A percentile compares a stretch with the other conserved stretches of the same genome.
Evolutionary conservation across 2,113 vertebrate species (phyloP).

Genomic region (Glaucomys volans): DNA sequence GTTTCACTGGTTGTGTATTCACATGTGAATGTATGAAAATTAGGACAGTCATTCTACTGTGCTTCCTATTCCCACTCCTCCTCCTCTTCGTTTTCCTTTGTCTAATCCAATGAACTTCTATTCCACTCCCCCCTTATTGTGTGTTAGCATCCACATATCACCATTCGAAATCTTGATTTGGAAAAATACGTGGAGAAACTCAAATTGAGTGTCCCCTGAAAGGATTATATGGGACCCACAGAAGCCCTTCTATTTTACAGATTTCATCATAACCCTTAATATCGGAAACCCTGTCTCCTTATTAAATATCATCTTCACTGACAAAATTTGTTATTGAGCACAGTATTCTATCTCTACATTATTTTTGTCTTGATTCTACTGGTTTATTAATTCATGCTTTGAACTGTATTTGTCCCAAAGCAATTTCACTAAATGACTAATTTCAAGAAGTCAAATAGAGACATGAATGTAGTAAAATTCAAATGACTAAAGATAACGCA

Average conservation of each 20-base stretch:
- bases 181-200: neutral
- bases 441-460: slow-evolving; percentile 45
- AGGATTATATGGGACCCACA: neutral
- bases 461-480: neutral
- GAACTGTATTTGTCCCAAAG: slow-evolving; percentile 37
- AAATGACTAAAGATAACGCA: slow-evolving; percentile 34
- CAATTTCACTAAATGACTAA: slow-evolving; percentile 61
- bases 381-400: slow-evolving; percentile 56
- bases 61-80: too few species aligned
- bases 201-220: neutral
- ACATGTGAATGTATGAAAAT: too few species aligned
- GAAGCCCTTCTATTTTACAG: neutral
- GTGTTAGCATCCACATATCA: too few species aligned
- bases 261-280: neutral
- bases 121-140: too few species aligned
- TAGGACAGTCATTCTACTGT: too few species aligned
- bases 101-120: too few species aligned
- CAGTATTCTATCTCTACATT: neutral
- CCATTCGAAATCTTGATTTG: neutral
- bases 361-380: slow-evolving; percentile 27
- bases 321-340: too few species aligned
- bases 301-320: slow-evolving; percentile 27
- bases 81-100: too few species aligned
- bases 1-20: too few species aligned
- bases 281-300: neutral